A percentile compares a stretch with the other conserved stretches of the same genome.
Conservation (phyloP, 2,113 vertebrate species). For the Anser brachyrhynchus region DNA sequence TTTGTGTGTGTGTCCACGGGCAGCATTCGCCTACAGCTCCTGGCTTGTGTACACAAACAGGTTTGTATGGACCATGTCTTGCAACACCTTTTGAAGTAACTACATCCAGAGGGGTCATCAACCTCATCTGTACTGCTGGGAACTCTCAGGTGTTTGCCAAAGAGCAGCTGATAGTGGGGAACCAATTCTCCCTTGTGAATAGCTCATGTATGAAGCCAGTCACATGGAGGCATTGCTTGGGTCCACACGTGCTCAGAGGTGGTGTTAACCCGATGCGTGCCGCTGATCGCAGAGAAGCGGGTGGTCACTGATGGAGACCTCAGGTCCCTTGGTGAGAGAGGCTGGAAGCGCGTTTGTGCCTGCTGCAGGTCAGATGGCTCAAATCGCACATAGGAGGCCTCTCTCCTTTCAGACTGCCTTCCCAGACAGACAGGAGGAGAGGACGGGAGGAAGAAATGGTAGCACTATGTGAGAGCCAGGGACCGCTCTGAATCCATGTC, state of each 20-base stretch:
- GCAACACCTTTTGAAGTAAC: not conserved
- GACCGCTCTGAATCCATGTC: not conserved
- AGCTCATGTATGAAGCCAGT: not conserved
- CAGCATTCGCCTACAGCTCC: constrained; percentile 1
- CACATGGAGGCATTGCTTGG: not conserved
- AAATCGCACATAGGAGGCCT: not conserved
- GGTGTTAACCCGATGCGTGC: not conserved
- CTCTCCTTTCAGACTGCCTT: not conserved
- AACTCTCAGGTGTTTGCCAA: not conserved
- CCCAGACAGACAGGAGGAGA: not conserved
- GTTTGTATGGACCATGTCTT: not conserved
- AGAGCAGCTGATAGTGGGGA: not conserved
- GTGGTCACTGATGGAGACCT: not conserved
- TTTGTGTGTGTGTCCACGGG: not conserved
- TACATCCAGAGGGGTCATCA: not conserved
- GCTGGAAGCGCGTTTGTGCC: not conserved
- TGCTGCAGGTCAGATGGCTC: not conserved
- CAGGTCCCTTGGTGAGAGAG: not conserved
- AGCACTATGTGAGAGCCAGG: not conserved
- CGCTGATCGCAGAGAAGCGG: not conserved
- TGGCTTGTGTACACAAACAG: not conserved
- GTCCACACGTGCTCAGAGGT: not conserved
- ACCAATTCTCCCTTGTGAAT: not conserved
- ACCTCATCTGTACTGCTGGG: not conserved
- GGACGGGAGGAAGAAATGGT: not conserved